Percentiles rank a stretch among this genome's conserved stretches.
Evolutionary conservation across 92 coral and sea anemone genomes (phyloP).

Genomic region (Porites lobata): DNA sequence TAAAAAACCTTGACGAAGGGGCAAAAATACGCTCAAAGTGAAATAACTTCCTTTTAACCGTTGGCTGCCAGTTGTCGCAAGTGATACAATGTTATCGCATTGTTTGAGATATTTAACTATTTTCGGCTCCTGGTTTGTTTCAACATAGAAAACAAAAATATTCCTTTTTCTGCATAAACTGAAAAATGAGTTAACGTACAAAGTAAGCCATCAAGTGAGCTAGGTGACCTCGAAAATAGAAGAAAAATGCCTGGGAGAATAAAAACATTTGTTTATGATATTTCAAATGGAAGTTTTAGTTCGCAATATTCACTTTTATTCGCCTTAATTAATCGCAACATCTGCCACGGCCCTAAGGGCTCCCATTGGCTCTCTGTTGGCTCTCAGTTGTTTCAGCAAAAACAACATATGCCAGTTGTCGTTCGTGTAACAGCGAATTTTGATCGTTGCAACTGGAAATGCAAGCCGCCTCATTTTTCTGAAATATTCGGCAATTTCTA

Average conservation of each 20-base stretch:
- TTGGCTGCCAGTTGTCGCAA: neutral
- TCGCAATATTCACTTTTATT: neutral
- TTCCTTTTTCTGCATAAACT: no score
- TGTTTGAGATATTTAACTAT: neutral
- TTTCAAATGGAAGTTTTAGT: conserved; percentile 5
- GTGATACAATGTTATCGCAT: no score
- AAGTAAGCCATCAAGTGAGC: neutral
- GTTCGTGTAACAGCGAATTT: conserved; percentile 2
- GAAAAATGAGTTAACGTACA: neutral
- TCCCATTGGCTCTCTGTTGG: conserved; percentile 30
- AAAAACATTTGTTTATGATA: conserved; percentile 10
- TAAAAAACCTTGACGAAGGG: neutral
- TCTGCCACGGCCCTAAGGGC: neutral
- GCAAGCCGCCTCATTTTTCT: neutral
- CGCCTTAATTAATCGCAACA: conserved; percentile 1
- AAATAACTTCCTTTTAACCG: neutral
- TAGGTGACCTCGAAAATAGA: neutral
- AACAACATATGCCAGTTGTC: conserved; percentile 21
- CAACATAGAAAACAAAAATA: neutral
- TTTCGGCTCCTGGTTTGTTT: neutral
- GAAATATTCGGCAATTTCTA: neutral
- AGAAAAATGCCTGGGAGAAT: neutral
- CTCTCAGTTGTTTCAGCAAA: neutral
- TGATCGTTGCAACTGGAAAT: conserved; percentile 1
- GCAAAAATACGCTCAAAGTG: neutral